Evolutionary conservation across 2,113 vertebrate species (phyloP), one percentile per base, ranked within the genome.

Genomic region (Gallinago jamesoni): DNA sequence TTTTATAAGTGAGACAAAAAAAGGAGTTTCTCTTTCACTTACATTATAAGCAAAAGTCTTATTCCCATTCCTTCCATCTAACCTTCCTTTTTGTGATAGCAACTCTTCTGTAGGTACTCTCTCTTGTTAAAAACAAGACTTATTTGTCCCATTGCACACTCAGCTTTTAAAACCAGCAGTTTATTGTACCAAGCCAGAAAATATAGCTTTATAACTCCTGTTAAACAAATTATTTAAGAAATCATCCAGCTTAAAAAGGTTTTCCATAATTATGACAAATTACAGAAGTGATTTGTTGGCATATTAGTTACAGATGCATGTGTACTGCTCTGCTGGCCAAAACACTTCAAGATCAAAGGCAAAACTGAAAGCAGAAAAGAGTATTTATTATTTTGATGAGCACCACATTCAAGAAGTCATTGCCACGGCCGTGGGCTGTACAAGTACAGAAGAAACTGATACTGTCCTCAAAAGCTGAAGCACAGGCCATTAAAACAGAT

Each of bases 321-420:
- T 48, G 48, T 75, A 68, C 24, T 4, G 1, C 57, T 89, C 73
- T 82, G 57, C 64, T 87, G 69, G 80, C 66, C 95, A 89, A 89
- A 94, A 91, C 19, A 78, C 69, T 89, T 68, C 57, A 84, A 74
- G 77, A 96, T 92, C 79, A 94, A 95, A 96, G 60, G 31, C 80
- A 48, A 87, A 89, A 62, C 76, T 84, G 56, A 78, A 87, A 92
- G 76, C 3, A 2, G 73, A 75, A 47, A 47, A 55, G n/a, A 81
- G 39, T 74, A 81, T 80, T 93, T 84, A 93, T 84, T 88, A 82
- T 75, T 28, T 14, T 79, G 64, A 94, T 79, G 69, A 93, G 92
- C 60, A 75, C 28, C n/a, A 35, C 0, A 2, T 73, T 89, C 69
- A 66, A 90, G 48, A 82, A 90, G 27, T 68, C 3, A 0, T 75